A percentile compares a stretch with the other conserved stretches of the same genome.
Conservation (phyloP, 2,888 invertebrate genomes). For the Epinotia demarniana region DNA sequence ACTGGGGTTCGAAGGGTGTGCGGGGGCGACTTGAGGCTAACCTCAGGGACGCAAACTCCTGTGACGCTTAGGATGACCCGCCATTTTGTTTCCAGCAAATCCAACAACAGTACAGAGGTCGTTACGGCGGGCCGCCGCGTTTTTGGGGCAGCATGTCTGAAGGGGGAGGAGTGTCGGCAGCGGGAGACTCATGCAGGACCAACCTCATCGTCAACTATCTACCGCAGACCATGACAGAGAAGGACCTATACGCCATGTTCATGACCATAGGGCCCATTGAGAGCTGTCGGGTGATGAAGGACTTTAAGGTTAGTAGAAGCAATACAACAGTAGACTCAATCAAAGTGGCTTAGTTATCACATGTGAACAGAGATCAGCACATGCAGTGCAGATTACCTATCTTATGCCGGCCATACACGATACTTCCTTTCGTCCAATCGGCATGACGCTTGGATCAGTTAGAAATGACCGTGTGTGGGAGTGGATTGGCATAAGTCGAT, state of each 20-base stretch:
- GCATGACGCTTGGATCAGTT: no score
- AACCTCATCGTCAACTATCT: conserved; percentile 98
- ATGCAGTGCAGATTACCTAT: no score
- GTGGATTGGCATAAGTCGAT: no score
- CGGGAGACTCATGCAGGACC: conserved; percentile 84
- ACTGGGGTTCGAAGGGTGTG: no score
- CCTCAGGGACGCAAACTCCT: no score
- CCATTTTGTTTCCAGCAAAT: conserved; percentile 71
- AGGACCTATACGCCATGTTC: conserved; percentile 95
- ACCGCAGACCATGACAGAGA: conserved; percentile 96
- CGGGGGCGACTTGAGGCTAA: no score
- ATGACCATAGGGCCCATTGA: conserved; percentile 94
- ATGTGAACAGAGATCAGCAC: no score
- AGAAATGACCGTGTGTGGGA: no score
- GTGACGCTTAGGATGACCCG: not conserved
- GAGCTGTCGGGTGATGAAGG: conserved; percentile 96
- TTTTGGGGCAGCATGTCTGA: conserved; percentile 82
- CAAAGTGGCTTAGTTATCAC: not conserved
- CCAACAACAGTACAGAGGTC: conserved; percentile 76
- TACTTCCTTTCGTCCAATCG: no score
- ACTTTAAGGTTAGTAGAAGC: conserved; percentile 87
- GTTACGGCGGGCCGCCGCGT: conserved; percentile 64
- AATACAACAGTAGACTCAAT: no score
- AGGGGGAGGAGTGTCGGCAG: conserved; percentile 75
- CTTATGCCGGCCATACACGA: no score